Conservation (phyloP, 2,113 vertebrate genomes). For the Tricholaema leucomelas region DNA sequence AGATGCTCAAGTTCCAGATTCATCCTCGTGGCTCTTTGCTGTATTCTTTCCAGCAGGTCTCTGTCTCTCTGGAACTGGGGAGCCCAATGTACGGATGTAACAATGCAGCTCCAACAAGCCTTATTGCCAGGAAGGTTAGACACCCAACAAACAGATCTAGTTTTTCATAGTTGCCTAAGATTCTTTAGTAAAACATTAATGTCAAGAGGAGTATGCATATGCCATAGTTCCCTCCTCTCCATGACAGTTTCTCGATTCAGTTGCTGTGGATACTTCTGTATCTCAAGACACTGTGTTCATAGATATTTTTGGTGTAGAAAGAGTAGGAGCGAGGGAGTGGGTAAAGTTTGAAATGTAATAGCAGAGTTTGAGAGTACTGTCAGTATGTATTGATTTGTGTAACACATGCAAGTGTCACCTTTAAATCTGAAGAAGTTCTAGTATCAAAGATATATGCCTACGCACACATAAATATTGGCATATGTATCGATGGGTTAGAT, state of each 20-base stretch:
- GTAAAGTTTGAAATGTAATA: not conserved
- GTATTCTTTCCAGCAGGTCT: too few relatives aligned
- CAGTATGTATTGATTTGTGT: not conserved
- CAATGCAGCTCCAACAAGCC: too few relatives aligned
- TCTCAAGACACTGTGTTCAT: not conserved
- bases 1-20: too few relatives aligned
- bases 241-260: not conserved
- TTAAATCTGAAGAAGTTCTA: not conserved
- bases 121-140: not conserved
- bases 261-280: not conserved
- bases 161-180: not conserved
- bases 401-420: not conserved
- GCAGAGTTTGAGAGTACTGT: not conserved
- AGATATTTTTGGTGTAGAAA: not conserved
- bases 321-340: not conserved
- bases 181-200: not conserved
- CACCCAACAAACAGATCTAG: not conserved
- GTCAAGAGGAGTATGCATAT: not conserved
- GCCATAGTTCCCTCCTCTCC: not conserved
- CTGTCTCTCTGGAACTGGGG: too few relatives aligned
- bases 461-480: not conserved
- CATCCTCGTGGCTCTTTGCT: too few relatives aligned
- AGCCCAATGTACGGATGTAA: too few relatives aligned
- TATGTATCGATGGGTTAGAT: not conserved
- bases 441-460: not conserved